These are phyloP conservation scores for Solen grandis DNA, from an alignment of 1,140 invertebrate species.

Conservation along the genomic window DNA sequence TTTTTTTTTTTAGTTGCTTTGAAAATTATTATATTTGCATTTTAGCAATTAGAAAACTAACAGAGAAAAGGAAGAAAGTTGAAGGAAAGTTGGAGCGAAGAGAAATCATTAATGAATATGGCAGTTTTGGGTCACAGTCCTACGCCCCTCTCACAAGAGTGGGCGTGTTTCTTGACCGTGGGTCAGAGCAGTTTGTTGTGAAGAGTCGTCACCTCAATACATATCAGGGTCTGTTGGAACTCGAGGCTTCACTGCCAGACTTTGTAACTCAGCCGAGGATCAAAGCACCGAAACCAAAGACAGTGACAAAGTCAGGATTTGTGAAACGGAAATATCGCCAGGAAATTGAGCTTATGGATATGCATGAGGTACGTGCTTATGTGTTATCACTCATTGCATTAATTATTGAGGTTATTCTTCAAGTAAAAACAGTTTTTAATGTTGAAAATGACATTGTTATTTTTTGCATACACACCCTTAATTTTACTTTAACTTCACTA, in stretches of 20 bases:
- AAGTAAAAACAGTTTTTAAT: not conserved
- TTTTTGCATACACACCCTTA: too few species aligned
- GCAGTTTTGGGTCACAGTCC: conserved; percentile 75
- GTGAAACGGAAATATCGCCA: conserved; percentile 79
- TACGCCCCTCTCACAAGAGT: conserved; percentile 80
- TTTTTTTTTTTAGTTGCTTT: too few species aligned
- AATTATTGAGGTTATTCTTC: not conserved
- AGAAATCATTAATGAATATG: conserved; percentile 78
- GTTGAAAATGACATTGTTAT: not conserved
- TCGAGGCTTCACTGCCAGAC: conserved; percentile 79
- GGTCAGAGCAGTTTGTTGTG: conserved; percentile 80
- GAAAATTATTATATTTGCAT: too few species aligned
- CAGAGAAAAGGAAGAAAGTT: conserved; percentile 70
- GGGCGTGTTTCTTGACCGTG: conserved; percentile 80
- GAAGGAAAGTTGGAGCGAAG: conserved; percentile 72
- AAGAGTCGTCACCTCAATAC: conserved; percentile 77
- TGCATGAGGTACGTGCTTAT: conserved; percentile 76
- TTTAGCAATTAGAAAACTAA: conserved; percentile 78
- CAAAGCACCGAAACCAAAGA: conserved; percentile 76
- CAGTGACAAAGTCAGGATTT: conserved; percentile 77
- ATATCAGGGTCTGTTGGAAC: conserved; percentile 79
- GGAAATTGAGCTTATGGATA: conserved; percentile 78
- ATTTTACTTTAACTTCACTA: too few species aligned
- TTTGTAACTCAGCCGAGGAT: conserved; percentile 78
- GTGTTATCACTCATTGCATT: not conserved